Conservation (phyloP, 2,888 invertebrate species). For the Meghimatium bilineatum region DNA sequence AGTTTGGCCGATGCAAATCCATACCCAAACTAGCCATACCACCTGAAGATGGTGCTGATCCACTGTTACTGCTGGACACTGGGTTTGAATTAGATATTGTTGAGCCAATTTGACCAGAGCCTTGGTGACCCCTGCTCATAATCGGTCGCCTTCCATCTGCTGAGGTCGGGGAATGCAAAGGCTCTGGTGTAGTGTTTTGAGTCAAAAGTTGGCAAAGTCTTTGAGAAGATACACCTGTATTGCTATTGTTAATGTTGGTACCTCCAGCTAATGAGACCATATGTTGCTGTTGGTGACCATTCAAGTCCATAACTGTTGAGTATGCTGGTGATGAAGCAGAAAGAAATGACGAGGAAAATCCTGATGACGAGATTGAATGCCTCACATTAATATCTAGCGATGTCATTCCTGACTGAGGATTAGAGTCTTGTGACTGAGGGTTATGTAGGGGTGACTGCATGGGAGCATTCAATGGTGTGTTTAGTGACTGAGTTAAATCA, state of each 20-base stretch:
- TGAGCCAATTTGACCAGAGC: conserved; percentile 27
- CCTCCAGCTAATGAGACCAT: conserved; percentile 19
- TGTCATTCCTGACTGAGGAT: conserved; percentile 27
- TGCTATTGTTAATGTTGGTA: conserved; percentile 19
- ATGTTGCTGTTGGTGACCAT: conserved; percentile 13
- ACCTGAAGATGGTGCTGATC: not conserved
- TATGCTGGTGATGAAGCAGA: conserved; percentile 27
- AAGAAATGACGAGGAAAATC: conserved; percentile 30
- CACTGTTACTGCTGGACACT: conserved; percentile 30
- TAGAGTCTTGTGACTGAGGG: conserved; percentile 57
- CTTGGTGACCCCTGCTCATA: conserved; percentile 15
- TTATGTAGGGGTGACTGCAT: conserved; percentile 57
- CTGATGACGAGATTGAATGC: conserved; percentile 30
- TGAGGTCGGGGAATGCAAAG: conserved; percentile 28
- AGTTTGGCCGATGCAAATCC: conserved; percentile 15
- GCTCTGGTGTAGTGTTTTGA: conserved; percentile 54
- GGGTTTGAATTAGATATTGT: conserved; percentile 19
- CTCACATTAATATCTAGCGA: conserved; percentile 41
- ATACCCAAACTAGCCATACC: conserved; percentile 19
- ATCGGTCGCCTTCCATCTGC: conserved; percentile 25
- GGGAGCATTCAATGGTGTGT: conserved; percentile 21
- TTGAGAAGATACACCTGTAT: conserved; percentile 39
- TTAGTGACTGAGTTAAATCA: conserved; percentile 23
- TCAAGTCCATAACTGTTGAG: conserved; percentile 37
- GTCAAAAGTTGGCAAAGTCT: conserved; percentile 68